Base-by-base conservation (phyloP, 2,797 vertebrate genomes). In the Aselliscus stoliczkanus region DNA sequence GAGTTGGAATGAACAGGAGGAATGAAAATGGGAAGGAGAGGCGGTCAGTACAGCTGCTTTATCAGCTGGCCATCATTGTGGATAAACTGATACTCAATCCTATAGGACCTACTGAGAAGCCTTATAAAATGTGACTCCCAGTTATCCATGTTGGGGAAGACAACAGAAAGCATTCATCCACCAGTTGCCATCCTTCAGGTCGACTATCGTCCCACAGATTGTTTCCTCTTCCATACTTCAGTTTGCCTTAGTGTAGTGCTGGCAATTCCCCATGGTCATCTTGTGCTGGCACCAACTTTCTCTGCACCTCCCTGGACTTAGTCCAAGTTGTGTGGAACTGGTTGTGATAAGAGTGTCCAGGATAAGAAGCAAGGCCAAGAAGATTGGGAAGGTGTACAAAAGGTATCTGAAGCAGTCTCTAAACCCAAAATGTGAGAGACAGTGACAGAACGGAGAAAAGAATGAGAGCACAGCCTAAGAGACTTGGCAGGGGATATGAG, bases 251-350 rank as follows among this genome's bases (percentile, higher is more conserved):
- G 0, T 42, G 23, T 39, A 7, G 80, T 15, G 80, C 31, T n/a
- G 58, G 60, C 21, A 0, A 60, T 11, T 34, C n/a, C 31, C 42
- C 56, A 17, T 1, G 1, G 13, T 14, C 4, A 1, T 23, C 42
- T 42, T 17, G 42, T 34, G 80, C 42, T 34, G 42, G 29, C 44
- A 50, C 42, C 39, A 5, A 20, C 60, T 65, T 47, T 17, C 29
- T 47, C 31, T 5, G 60, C 7, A 23, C 62, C 50, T 4, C 14
- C 2, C 81, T 52, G 44, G 81, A 50, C 42, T 37, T 67, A 18
- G 44, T 52, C 44, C 21, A 18, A 65, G 62, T 50, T 1, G 10
- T 10, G 4, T 27, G 60, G 31, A 65, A 65, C 20, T 47, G 80
- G 25, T 25, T 7, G 5, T 65, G 34, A 31, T 37, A 27, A 65